These are phyloP conservation scores for Parnassius orleans DNA, from an alignment of 2,888 invertebrate genomes.

Conservation along the genomic window DNA sequence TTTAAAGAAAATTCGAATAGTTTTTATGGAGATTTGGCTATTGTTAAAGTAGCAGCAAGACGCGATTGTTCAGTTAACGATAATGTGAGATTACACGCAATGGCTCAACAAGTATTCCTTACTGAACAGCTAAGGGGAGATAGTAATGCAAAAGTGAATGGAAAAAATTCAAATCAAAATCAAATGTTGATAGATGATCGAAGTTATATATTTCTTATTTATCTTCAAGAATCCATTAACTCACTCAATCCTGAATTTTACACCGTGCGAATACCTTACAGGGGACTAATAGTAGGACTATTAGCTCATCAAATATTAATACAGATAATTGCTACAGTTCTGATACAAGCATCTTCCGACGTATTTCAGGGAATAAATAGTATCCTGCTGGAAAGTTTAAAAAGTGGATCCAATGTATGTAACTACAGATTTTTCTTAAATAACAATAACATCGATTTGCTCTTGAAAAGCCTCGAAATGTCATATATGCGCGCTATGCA, in stretches of 20 bases:
- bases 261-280: conserved; percentile 92
- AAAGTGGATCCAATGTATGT: conserved; percentile 67
- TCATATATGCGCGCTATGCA: conserved; percentile 91
- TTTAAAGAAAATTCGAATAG: conserved; percentile 96
- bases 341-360: conserved; percentile 87
- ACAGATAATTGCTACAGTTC: conserved; percentile 92
- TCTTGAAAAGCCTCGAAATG: conserved; percentile 89
- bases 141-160: conserved; percentile 49
- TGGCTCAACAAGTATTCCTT: conserved; percentile 94
- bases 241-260: conserved; percentile 88
- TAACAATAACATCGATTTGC: conserved; percentile 83
- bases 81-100: conserved; percentile 90
- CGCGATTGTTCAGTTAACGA: conserved; percentile 92
- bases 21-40: conserved; percentile 95
- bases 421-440: conserved; percentile 77
- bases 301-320: conserved; percentile 95
- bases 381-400: conserved; percentile 78
- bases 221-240: conserved; percentile 87
- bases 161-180: conserved; percentile 65
- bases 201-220: conserved; percentile 93
- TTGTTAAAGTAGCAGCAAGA: conserved; percentile 96
- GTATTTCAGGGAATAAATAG: conserved; percentile 83
- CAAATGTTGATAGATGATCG: conserved; percentile 86
- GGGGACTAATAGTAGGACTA: conserved; percentile 92
- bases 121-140: conserved; percentile 76